Evolutionary conservation across 2,888 invertebrate genomes (phyloP), one percentile per base, ranked within the genome.

Genomic region (Orthosia cruda): DNA sequence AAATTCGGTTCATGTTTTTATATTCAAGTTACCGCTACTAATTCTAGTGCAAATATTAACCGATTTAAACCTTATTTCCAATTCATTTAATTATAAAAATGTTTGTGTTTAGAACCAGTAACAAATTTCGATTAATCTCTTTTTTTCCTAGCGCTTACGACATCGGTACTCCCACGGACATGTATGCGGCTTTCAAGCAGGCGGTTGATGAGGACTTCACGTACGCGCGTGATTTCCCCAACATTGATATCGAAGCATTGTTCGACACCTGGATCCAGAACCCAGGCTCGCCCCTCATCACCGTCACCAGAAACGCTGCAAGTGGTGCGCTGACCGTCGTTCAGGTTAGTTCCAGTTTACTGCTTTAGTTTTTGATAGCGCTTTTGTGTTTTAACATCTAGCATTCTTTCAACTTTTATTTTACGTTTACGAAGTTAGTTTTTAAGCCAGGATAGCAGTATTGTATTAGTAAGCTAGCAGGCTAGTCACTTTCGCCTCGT

Each of bases 241-340:
- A 81, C 40, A 87, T 94, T 0, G 93, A 95, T n/a, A 85, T 96
- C 13, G 93, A 95, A 45, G 85, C 77, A 4, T 93, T 97, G 2
- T 97, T 97, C 88, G 96, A 97, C 74, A 96, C 95, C 32, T 98
- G 98, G 98, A 97, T 97, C 0, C 96, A 97, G 67, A 97, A 97
- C 80, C 93, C 96, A 58, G 97, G 98, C 0, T 97, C 97, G 52
- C 98, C 98, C 0, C 95, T 98, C 0, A 85, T 98, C 0, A 95
- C 93, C 7, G 97, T 97, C 0, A 81, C 89, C 15, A 94, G 97
- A 4, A 90, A 97, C 80, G 93, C 92, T 74, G 62, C 71, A 0
- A 92, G 90, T 49, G 94, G 94, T 45, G 76, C 49, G 0, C 92
- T 96, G 4, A 89, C 79, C 7, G 68, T 97, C 2, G 89, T 88